Evolutionary conservation across 2,113 vertebrate genomes (phyloP), one percentile per base, ranked within the genome.

Genomic region (Mionectes macconnelli): DNA sequence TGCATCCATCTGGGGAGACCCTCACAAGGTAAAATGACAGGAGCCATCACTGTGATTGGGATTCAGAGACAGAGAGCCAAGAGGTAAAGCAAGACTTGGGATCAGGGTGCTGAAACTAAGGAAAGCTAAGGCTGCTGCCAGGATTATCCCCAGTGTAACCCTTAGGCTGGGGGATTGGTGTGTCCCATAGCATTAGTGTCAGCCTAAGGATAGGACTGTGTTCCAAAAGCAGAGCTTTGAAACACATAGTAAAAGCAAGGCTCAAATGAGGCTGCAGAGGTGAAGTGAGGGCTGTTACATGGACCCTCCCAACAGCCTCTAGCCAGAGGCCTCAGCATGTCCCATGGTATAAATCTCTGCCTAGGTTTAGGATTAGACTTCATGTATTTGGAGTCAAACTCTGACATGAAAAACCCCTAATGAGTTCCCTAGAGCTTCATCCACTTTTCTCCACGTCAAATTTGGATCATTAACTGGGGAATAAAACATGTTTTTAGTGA

Each of bases 391-490:
- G 44, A 96, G 53, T 69, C 49, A 69, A 80, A 92, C 84, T 86
- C 86, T 86, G 59, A 84, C 50, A 77, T 33, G 59, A 84, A 77
- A 90, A 92, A 13, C 31, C 45, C 85, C 55, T 96, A 95, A 92
- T 62, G 72, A 94, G 87, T n/a, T 77, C 89, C 86, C 87, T 62
- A 89, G 89, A 77, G 89, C 50, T 90, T 90, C 80, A 76, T 44
- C 45, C 31, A 62, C 45, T 80, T 63, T 62, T 45, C 27, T 74
- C 40, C 20, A 28, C 45, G 68, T 95, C 89, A 90, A 69, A 77
- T 73, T 31, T 57, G 40, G n/a, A 42, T 92, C 68, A 53, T 90
- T 95, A 96, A 52, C 49, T 52, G 22, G 49, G 8, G 28, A 66
- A 84, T 64, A 76, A 81, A 49, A 20, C 31, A 67, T 8, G 5